Percentiles rank a stretch among this genome's conserved stretches.
Conservation (phyloP, 2,113 vertebrate genomes). For the Haemorhous mexicanus region DNA sequence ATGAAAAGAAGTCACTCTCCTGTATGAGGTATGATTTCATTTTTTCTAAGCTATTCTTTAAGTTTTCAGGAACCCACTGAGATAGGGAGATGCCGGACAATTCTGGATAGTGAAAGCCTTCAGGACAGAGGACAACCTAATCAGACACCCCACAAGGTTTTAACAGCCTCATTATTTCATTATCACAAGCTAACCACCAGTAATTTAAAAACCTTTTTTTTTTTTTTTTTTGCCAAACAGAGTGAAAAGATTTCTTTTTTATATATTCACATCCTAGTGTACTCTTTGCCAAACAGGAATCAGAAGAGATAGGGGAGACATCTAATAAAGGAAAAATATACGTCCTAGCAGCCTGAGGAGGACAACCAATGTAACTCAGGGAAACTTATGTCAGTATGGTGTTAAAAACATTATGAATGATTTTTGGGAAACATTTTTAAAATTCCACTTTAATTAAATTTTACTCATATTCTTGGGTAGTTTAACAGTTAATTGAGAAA, state of each 20-base stretch:
- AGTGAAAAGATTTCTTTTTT: background rate
- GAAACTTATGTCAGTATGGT: background rate
- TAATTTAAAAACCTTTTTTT: background rate
- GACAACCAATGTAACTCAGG: background rate
- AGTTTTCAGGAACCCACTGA: background rate
- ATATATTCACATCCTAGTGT: background rate
- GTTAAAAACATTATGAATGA: background rate
- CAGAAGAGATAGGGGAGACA: background rate
- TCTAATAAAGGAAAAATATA: background rate
- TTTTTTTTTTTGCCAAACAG: background rate
- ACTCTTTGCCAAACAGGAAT: background rate
- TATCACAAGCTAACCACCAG: background rate
- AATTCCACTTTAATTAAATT: background rate
- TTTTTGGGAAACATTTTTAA: background rate
- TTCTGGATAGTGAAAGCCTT: background rate
- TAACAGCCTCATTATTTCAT: background rate
- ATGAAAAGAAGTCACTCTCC: background rate
- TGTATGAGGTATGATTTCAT: background rate
- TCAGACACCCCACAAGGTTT: background rate
- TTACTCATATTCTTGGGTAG: background rate
- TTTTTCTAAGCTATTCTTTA: background rate
- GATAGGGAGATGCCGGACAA: background rate
- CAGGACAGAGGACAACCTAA: background rate
- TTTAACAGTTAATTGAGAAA: background rate
- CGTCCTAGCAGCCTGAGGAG: background rate